A percentile compares a stretch with the other conserved stretches of the same genome.
These are phyloP conservation scores for Diorhabda carinulata DNA, from an alignment of 1,140 invertebrate genomes.

Conservation along the genomic window DNA sequence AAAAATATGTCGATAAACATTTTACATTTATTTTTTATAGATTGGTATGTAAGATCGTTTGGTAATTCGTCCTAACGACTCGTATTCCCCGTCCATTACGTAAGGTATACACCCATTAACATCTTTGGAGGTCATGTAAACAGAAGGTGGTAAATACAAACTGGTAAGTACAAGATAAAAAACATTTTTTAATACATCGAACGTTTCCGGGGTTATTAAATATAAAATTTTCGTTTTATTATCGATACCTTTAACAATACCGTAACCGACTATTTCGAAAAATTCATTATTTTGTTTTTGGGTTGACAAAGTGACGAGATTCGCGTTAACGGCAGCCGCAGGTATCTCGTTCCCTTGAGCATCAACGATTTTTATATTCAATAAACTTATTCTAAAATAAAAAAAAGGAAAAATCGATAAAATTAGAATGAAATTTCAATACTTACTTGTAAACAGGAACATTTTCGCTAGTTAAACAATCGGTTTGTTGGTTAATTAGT, in stretches of 20 bases:
- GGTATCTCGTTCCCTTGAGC: slow-evolving; percentile 23
- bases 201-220: slow-evolving; percentile 37
- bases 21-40: slow-evolving; percentile 14
- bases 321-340: slow-evolving; percentile 38
- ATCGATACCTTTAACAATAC: slow-evolving; percentile 42
- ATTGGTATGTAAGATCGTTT: slow-evolving; percentile 36
- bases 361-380: slow-evolving; percentile 32
- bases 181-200: slow-evolving; percentile 33
- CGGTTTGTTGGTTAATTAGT: slow-evolving; percentile 44
- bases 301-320: slow-evolving; percentile 40
- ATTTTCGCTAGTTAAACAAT: slow-evolving; percentile 47
- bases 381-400: slow-evolving; percentile 36
- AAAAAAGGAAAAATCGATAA: slow-evolving; percentile 16
- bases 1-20: neutral
- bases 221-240: slow-evolving; percentile 27
- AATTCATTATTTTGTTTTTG: slow-evolving; percentile 9
- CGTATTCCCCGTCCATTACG: slow-evolving; percentile 32
- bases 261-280: slow-evolving; percentile 35
- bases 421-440: neutral
- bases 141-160: slow-evolving; percentile 37
- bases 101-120: slow-evolving; percentile 37
- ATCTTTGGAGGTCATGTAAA: slow-evolving; percentile 37
- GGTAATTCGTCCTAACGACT: slow-evolving; percentile 34
- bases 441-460: slow-evolving; percentile 56
- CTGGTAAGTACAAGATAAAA: slow-evolving; percentile 35